These are phyloP conservation scores for Pangasius sanitwongsei DNA, from an alignment of 2,797 vertebrate genomes.

Conservation along the genomic window DNA sequence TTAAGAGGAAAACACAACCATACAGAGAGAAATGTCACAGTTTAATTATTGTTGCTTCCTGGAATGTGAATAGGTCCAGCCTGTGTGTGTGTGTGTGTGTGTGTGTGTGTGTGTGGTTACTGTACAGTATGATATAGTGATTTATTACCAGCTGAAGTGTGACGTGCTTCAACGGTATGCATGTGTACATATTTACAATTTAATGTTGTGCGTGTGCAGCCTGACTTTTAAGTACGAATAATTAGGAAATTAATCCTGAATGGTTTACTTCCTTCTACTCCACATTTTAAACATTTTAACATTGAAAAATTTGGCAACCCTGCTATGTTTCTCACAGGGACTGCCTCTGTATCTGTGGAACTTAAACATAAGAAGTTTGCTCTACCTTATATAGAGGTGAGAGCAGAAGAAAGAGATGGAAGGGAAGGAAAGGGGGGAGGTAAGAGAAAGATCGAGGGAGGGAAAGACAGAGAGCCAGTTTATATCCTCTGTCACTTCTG, in stretches of 20 bases:
- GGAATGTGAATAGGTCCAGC: background rate
- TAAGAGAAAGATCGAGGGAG: background rate
- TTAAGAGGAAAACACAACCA: background rate
- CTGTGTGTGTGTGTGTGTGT: background rate
- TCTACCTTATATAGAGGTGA: slow-evolving; percentile 54
- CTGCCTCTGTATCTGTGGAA: background rate
- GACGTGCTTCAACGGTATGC: background rate
- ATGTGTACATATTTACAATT: background rate
- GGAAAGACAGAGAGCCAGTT: slow-evolving; percentile 56
- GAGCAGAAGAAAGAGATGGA: slow-evolving; percentile 5
- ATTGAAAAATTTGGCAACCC: background rate
- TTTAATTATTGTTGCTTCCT: slow-evolving; percentile 1
- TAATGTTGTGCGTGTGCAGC: background rate
- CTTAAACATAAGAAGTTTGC: slow-evolving; percentile 27
- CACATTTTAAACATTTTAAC: background rate
- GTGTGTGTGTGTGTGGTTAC: background rate
- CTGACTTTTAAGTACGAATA: background rate
- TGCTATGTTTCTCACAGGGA: background rate
- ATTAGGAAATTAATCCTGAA: background rate
- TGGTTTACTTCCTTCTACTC: background rate
- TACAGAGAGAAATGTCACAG: background rate
- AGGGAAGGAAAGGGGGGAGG: background rate
- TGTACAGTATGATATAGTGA: background rate
- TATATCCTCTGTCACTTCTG: slow-evolving; percentile 63
- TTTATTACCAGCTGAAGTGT: background rate